Base-by-base conservation (phyloP, 2,797 vertebrate species). In the Salarias fasciatus region DNA sequence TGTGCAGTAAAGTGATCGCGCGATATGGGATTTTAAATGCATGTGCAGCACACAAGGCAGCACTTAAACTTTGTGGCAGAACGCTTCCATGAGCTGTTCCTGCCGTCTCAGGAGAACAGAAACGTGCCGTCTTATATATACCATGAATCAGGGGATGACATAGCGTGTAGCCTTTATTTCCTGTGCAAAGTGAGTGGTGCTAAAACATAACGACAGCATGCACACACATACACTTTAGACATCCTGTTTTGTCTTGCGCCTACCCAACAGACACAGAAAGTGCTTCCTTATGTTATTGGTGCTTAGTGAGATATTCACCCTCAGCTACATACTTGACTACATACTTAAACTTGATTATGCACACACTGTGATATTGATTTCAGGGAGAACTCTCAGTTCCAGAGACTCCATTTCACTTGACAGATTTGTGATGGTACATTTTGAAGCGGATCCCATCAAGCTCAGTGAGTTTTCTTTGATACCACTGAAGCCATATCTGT, bases 71-170 rank as follows among this genome's bases (percentile, higher is more conserved):
- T 31, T n/a, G 43, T n/a, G 8, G 42, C 38, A 31, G 15, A 64
- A 49, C 47, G 53, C 56, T n/a, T 59, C 49, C 6, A 11, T 41
- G 35, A 64, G 48, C 13, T n/a, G 30, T 45, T 49, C 29, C 66
- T 65, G 60, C 14, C 36, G 40, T 52, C 28, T 47, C 9, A 2
- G 5, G 41, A 51, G 35, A 63, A 50, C 52, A 46, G 61, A 44
- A 53, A 8, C 37, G 49, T 30, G 33, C 30, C 44, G 40, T 36
- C 45, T 53, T 41, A 37, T 58, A 50, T 50, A 29, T 3, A 1
- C 18, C 2, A 30, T 63, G 44, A 61, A 53, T 71, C 48, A 65
- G 47, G 63, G 52, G 37, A 29, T 45, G 46, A 63, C 40, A 11
- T 64, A 24, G 33, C 8, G 2, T 37, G 28, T 28, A 7, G 15